These are phyloP conservation scores for Psilopsiagon aurifrons DNA, from an alignment of 2,113 vertebrate species.

Conservation along the genomic window DNA sequence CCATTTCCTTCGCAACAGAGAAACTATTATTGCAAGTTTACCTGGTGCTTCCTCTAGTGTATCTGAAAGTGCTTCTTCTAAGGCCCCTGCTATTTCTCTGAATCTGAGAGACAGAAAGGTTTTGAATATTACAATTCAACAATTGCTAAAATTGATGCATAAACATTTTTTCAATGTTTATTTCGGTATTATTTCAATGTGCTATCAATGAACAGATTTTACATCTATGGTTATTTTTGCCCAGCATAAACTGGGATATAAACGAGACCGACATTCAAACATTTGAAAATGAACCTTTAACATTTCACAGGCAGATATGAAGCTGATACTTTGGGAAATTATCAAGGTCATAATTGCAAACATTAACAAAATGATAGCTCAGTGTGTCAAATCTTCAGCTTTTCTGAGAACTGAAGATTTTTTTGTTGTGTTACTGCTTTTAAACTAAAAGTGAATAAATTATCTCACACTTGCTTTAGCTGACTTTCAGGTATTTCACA, in stretches of 20 bases:
- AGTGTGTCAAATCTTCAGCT: neutral
- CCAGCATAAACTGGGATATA: neutral
- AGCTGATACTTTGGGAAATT: neutral
- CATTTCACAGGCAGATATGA: neutral
- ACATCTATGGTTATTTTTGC: neutral
- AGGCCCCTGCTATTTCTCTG: slow-evolving; percentile 90
- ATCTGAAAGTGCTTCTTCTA: slow-evolving; percentile 87
- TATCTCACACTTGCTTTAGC: neutral
- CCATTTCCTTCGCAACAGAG: neutral
- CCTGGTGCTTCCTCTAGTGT: slow-evolving; percentile 86
- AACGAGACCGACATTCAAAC: neutral
- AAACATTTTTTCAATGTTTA: neutral
- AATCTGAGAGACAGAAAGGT: slow-evolving; percentile 76
- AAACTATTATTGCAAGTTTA: slow-evolving; percentile 55
- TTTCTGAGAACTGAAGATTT: neutral
- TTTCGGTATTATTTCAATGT: neutral
- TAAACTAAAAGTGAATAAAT: neutral
- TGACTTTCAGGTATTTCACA: neutral
- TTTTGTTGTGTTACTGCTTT: neutral
- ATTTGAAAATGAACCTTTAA: neutral
- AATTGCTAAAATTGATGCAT: neutral
- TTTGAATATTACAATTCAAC: neutral
- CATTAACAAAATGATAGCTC: neutral
- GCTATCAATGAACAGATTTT: neutral
- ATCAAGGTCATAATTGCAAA: neutral